phyloP scores from a whole-genome alignment of 2,888 invertebrate genomes.

The Hesperia comma region DNA sequence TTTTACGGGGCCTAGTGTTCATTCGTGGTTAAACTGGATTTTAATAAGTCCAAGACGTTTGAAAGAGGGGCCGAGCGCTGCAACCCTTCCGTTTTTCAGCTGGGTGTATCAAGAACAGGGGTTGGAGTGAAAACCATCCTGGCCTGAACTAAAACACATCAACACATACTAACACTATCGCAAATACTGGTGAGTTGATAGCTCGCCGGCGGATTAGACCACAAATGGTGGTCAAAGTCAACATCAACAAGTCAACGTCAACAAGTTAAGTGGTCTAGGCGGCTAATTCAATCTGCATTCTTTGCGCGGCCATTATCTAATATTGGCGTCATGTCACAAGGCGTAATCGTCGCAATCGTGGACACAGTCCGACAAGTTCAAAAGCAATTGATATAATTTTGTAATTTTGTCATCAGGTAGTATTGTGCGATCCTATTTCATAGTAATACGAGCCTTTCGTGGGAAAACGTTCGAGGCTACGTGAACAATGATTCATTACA shows the following conservation, averaged over 20 bases:
- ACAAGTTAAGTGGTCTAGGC: slow-evolving; percentile 44
- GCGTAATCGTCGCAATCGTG: slow-evolving; percentile 64
- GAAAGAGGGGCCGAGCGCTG: too few relatives aligned
- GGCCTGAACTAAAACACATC: too few relatives aligned
- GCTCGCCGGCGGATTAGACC: not conserved
- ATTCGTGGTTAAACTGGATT: too few relatives aligned
- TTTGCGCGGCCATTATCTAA: slow-evolving; percentile 77
- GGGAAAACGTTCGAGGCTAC: slow-evolving; percentile 8
- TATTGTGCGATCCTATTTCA: slow-evolving; percentile 47
- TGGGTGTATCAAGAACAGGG: too few relatives aligned
- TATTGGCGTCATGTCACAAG: slow-evolving; percentile 69
- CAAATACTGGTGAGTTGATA: not conserved
- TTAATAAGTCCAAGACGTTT: too few relatives aligned
- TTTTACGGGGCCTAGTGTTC: too few relatives aligned
- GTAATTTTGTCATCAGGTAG: slow-evolving; percentile 72
- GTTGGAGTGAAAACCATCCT: too few relatives aligned
- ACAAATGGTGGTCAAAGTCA: not conserved
- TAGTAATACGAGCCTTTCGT: slow-evolving; percentile 3
- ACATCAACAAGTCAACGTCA: slow-evolving; percentile 14
- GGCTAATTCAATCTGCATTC: slow-evolving; percentile 76
- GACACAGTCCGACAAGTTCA: slow-evolving; percentile 64
- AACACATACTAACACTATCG: too few relatives aligned
- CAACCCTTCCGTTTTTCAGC: too few relatives aligned
- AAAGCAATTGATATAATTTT: slow-evolving; percentile 78
- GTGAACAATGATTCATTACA: not conserved